These are phyloP conservation scores for Heterocephalus glaber DNA, from an alignment of 2,113 vertebrate genomes.

Conservation along the genomic window DNA sequence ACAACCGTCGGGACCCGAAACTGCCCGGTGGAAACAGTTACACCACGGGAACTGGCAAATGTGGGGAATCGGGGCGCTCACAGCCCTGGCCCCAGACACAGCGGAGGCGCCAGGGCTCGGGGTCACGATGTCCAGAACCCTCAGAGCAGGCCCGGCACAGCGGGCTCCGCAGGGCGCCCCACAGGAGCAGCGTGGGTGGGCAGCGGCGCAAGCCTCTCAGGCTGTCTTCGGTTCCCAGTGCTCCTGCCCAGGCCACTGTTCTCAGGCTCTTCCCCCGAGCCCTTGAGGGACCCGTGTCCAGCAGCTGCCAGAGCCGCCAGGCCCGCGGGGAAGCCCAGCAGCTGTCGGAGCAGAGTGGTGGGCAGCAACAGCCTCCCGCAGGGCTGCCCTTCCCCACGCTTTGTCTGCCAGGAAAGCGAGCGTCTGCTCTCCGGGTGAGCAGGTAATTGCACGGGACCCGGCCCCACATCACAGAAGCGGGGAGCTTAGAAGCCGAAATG, in stretches of 20 bases:
- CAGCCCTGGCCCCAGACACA: not conserved
- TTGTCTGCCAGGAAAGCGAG: constrained; percentile 61
- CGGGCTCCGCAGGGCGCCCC: too few relatives aligned
- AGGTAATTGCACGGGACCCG: constrained; percentile 62
- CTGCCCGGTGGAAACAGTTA: not conserved
- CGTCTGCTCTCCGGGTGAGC: constrained; percentile 60
- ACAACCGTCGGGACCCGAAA: not conserved
- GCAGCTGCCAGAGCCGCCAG: constrained; percentile 3
- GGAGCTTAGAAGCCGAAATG: constrained; percentile 60
- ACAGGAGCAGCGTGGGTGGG: not conserved
- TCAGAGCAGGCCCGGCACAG: rapidly evolving
- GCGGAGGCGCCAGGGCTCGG: not conserved
- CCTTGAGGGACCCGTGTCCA: not conserved
- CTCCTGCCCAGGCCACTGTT: not conserved
- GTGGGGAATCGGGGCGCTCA: not conserved
- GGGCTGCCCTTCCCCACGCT: constrained; percentile 62
- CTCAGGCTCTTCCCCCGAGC: constrained; percentile 21
- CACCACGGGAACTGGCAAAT: not conserved
- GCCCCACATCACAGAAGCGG: constrained; percentile 62
- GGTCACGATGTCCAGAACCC: not conserved
- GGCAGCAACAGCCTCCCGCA: constrained; percentile 46
- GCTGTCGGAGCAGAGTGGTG: not conserved
- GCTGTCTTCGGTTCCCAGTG: not conserved
- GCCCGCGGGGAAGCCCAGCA: not conserved
- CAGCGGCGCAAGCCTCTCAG: not conserved